Evolutionary conservation across 2,888 invertebrate species (phyloP), one percentile per base, ranked within the genome.

Genomic region (Yponomeuta cagnagella): DNA sequence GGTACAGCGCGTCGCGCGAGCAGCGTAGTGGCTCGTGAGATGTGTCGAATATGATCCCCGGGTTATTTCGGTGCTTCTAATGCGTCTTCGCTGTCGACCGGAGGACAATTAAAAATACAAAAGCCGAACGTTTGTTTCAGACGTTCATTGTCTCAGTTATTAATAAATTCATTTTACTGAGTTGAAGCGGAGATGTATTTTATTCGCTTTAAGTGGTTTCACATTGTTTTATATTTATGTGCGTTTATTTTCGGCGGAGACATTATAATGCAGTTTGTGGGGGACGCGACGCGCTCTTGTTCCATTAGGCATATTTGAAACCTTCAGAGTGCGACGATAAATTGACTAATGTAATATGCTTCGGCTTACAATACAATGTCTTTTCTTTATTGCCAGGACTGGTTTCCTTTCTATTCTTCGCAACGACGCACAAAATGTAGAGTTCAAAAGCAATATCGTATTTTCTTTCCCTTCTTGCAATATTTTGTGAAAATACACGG

Each of bases 151-250:
- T 92, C 92, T 92, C 85, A 81, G 91, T 90, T 92, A 92, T 92
- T 92, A 92, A 92, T 92, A 92, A 92, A 91, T 92, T 92, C 91
- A 92, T 92, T 92, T 92, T 91, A 91, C 86, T 80, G 91, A 90
- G 90, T 88, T 85, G 89, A 88, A 89, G 89, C 85, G 83, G 90
- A 90, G 90, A 88, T 92, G 90, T 90, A 90, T 91, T 92, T 92
- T 92, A 92, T 92, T 91, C 91, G 90, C 91, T 92, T 90, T 92
- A 92, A 92, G 92, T 92, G 92, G 92, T 91, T 90, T 91, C 90
- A 92, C 92, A 91, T 92, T 92, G 90, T 90, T 91, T 92, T 90
- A 89, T 91, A 91, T 92, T 92, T 91, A 92, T 92, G 91, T 90
- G 89, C 83, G 88, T 89, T 89, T 92, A 92, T 92, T 92, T 92